A percentile compares a stretch with the other conserved stretches of the same genome.
These are phyloP conservation scores for Corvus hawaiiensis DNA, from an alignment of 2,113 vertebrate genomes.

Conservation along the genomic window DNA sequence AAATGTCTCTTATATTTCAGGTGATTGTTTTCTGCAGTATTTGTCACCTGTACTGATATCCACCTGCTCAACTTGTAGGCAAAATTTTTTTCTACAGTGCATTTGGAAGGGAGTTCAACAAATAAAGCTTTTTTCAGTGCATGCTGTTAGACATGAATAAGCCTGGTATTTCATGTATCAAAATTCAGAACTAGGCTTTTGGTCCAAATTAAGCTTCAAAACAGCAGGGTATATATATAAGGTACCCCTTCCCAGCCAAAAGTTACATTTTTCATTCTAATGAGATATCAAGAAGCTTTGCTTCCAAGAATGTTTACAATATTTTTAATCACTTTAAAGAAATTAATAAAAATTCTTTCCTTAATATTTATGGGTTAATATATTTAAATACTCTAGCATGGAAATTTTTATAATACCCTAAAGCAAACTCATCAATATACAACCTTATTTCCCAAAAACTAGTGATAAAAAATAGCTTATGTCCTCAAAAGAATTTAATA, in stretches of 20 bases:
- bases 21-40: slow-evolving; percentile 42
- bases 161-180: neutral
- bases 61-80: neutral
- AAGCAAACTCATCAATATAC: neutral
- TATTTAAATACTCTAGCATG: neutral
- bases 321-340: neutral
- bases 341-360: neutral
- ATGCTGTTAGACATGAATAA: neutral
- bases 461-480: neutral
- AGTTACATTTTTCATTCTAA: neutral
- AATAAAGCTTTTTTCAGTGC: neutral
- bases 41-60: slow-evolving; percentile 51
- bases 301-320: neutral
- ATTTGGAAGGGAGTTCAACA: neutral
- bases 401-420: neutral
- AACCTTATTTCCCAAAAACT: neutral
- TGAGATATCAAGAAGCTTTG: neutral
- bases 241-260: neutral
- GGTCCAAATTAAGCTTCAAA: neutral
- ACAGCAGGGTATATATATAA: neutral
- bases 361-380: neutral
- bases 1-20: slow-evolving; percentile 50
- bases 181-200: neutral
- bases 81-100: slow-evolving; percentile 15
- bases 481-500: neutral